A percentile compares a stretch with the other conserved stretches of the same genome.
Evolutionary conservation across 1,140 invertebrate genomes (phyloP).

Genomic region (Uloborus diversus): DNA sequence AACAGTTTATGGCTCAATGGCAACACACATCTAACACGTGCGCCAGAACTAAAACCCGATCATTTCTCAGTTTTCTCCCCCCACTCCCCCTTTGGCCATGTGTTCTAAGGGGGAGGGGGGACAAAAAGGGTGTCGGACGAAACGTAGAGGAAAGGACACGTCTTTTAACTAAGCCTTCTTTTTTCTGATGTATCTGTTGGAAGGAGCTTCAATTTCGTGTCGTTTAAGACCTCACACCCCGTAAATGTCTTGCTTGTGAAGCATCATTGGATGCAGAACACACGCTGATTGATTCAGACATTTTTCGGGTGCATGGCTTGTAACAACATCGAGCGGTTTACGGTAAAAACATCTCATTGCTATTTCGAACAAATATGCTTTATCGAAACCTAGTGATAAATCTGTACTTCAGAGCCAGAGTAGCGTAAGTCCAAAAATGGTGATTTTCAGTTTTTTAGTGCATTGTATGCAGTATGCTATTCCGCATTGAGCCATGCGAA

Average conservation of each 20-base stretch:
- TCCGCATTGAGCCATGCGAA: too few species aligned
- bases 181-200: slow-evolving; percentile 4
- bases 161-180: slow-evolving; percentile 28
- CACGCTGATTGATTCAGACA: too few species aligned
- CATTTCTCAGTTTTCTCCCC: background rate
- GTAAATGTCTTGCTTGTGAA: background rate
- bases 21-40: slow-evolving; percentile 35
- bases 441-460: too few species aligned
- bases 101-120: background rate
- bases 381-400: too few species aligned
- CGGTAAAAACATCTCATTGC: too few species aligned
- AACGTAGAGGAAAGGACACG: slow-evolving; percentile 10
- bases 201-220: slow-evolving; percentile 5
- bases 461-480: too few species aligned
- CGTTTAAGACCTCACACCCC: slow-evolving; percentile 41
- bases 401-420: too few species aligned
- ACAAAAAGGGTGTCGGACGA: background rate
- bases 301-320: too few species aligned
- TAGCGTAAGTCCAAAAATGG: too few species aligned
- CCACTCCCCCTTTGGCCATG: background rate
- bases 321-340: too few species aligned
- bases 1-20: slow-evolving; percentile 17
- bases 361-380: too few species aligned
- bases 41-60: background rate
- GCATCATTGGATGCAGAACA: too few species aligned